Evolutionary conservation across 2,797 vertebrate genomes (phyloP), one percentile per base, ranked within the genome.

Genomic region (Aulostomus chinensis): DNA sequence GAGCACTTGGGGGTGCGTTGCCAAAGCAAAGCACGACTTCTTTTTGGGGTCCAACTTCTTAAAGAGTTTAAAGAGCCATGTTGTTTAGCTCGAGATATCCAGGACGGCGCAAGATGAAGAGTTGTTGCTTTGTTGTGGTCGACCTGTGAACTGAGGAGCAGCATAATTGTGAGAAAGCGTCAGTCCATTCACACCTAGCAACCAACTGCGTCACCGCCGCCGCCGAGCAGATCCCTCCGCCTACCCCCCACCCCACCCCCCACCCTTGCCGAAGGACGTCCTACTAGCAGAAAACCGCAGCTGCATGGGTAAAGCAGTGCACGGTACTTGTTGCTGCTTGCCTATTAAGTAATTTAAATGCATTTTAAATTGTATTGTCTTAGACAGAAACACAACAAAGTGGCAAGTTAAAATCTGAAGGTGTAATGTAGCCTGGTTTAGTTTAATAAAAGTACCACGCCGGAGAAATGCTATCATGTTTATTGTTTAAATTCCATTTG

Each of bases 141-240:
- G 81, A 87, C 73, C 83, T 88, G 89, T 88, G 81, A 87, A 89
- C 80, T 91, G 89, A 84, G 80, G 80, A 56, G 74, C 78, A 25
- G 80, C 68, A 71, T 79, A 63, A 78, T 87, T 86, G 85, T 73
- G 90, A 80, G 83, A 72, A 86, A 76, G 88, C 89, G 68, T 89
- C 87, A 86, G 80, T 83, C 78, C 88, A 85, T 83, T 88, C 90
- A 91, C 91, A 91, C 91, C 90, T 90, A 93, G 91, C 92, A 93
- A 92, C 92, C 88, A 47, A 81, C 76, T 85, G 85, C 92, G 90
- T 92, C 90, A 92, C 68, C 66, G 14, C 65, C 59, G 51, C 68
- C 9, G 66, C 48, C 12, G 54, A 24, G 7, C 4, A 68, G 69
- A 85, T 86, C 77, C 75, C 71, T 85, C 82, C 85, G 84, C 87